Evolutionary conservation across 2,797 vertebrate genomes (phyloP).

Genomic region (Neoniphon sammara): DNA sequence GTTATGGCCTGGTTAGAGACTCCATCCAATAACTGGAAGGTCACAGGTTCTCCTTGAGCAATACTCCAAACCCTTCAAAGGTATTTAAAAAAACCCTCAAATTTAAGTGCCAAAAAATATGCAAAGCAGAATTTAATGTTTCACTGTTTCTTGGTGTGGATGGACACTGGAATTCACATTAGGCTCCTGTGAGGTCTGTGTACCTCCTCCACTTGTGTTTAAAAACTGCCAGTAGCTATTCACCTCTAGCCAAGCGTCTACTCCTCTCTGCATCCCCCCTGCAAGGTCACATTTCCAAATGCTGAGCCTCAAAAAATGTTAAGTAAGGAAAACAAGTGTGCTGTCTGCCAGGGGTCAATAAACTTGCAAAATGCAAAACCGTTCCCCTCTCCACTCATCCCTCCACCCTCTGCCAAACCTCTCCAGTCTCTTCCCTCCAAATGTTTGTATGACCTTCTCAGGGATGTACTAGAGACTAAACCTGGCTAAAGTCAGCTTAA

Average conservation of each 20-base stretch:
- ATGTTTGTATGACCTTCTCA: slow-evolving; percentile 11
- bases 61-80: neutral
- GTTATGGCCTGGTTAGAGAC: slow-evolving; percentile 16
- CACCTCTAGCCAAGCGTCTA: slow-evolving; percentile 28
- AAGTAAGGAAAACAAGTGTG: slow-evolving; percentile 50
- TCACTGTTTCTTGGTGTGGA: slow-evolving; percentile 16
- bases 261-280: slow-evolving; percentile 33
- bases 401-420: neutral
- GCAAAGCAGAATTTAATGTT: slow-evolving; percentile 2
- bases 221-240: slow-evolving; percentile 13
- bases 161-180: slow-evolving; percentile 5
- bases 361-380: slow-evolving; percentile 48
- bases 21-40: slow-evolving; percentile 3
- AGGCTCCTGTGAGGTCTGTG: neutral
- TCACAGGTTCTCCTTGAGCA: slow-evolving; percentile 12
- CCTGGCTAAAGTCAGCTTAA: neutral
- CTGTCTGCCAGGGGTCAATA: slow-evolving; percentile 65
- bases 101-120: neutral
- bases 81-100: neutral
- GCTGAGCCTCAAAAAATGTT: slow-evolving; percentile 60
- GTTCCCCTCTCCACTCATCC: slow-evolving; percentile 20
- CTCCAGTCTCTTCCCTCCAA: slow-evolving; percentile 25
- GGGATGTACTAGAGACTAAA: neutral
- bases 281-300: slow-evolving; percentile 69
- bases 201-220: slow-evolving; percentile 24